Conservation (phyloP, 64 coral and sea anemone species). For the Astreopora myriophthalma region DNA sequence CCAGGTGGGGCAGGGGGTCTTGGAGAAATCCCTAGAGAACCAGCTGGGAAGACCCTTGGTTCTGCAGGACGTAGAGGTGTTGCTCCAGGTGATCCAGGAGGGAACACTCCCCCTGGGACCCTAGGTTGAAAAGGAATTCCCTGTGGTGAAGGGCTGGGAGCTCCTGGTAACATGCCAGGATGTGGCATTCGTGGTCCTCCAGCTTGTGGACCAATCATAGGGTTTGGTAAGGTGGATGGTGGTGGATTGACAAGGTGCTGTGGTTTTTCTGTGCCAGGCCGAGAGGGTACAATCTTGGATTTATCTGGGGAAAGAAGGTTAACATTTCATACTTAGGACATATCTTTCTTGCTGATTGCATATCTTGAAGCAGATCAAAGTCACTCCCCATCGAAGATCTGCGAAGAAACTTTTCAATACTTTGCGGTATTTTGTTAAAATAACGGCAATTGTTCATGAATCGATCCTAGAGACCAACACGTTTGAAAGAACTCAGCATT, state of each 20-base stretch:
- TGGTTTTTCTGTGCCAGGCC: conserved; percentile 77
- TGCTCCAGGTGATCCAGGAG: conserved; percentile 5
- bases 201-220: background rate
- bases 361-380: no score
- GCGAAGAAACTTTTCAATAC: no score
- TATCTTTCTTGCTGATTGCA: no score
- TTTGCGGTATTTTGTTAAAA: no score
- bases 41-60: background rate
- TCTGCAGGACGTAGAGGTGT: background rate
- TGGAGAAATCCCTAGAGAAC: background rate
- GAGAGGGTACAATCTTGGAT: conserved; percentile 54
- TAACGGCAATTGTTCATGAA: no score
- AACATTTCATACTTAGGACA: background rate
- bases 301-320: conserved; percentile 43
- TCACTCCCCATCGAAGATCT: no score
- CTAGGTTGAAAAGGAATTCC: conserved; percentile 50
- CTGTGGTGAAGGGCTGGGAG: background rate
- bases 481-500: no score
- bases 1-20: background rate
- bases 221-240: background rate
- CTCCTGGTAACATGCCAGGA: background rate
- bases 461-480: no score
- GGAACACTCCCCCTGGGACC: conserved; percentile 18
- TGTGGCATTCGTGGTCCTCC: conserved; percentile 33
- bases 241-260: conserved; percentile 62